Evolutionary conservation across 2,888 invertebrate species (phyloP), one percentile per base, ranked within the genome.

Genomic region (Acleris sparsana): DNA sequence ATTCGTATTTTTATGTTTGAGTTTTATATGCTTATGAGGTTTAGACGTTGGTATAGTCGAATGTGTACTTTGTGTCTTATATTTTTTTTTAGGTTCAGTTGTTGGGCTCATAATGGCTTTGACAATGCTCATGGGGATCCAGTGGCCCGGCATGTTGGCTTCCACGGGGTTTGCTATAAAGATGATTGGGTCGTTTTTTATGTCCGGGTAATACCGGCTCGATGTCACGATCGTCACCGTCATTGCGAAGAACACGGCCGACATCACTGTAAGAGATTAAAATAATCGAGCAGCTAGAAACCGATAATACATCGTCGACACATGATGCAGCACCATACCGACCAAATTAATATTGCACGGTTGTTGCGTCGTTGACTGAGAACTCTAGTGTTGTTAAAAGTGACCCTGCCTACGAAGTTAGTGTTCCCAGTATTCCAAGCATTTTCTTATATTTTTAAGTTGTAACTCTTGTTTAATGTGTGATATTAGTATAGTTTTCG

Each of bases 131-230:
- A 74, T 43, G 1, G 86, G 86, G 2, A 86, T 67, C 86, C 86
- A 86, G 65, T 86, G 86, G 3, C 86, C 79, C 0, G 86, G 86
- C 77, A 86, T 76, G 5, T 79, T 70, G 0, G 86, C 73, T 71
- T 86, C 86, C 1, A 85, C 73, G 11, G 86, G 86, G 53, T 86
- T 86, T 0, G 80, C 77, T 5, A 85, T 80, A 62, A 76, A 87
- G 16, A 85, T 60, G 6, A 87, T 65, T 3, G 78, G 74, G 46
- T 86, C 86, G 3, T 77, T 70, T 25, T 72, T 58, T 4, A 75
- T 72, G 18, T 73, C 62, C 1, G 75, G 78, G 70, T 76, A 77
- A 46, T 67, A 22, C 71, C 52, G 53, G 63, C 55, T 33, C 62
- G 55, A 57, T 48, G 57, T 64, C 1, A 52, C 33, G 33, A 53